Conservation (phyloP, 2,113 vertebrate genomes). For the Odontophorus gujanensis region DNA sequence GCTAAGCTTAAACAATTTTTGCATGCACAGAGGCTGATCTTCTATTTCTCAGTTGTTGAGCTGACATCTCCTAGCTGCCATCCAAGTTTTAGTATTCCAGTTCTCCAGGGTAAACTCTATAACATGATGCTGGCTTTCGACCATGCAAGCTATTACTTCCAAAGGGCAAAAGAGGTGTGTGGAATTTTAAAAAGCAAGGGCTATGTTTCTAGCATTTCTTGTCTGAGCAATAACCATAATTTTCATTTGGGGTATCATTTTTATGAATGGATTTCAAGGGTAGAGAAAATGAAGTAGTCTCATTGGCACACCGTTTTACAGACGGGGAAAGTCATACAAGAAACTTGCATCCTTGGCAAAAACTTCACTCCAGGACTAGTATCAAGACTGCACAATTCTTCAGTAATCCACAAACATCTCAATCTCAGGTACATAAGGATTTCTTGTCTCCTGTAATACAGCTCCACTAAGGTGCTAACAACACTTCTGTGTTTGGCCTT, state of each 20-base stretch:
- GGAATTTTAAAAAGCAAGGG: neutral
- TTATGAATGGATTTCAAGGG: neutral
- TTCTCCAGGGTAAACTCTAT: neutral
- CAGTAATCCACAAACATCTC: neutral
- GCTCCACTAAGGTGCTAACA: neutral
- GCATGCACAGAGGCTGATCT: neutral
- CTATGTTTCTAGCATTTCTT: neutral
- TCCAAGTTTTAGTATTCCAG: neutral
- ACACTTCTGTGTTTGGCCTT: neutral
- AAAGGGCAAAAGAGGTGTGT: neutral
- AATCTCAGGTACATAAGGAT: neutral
- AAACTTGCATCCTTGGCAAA: neutral
- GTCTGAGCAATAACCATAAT: neutral
- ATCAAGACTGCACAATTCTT: neutral
- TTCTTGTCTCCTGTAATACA: neutral
- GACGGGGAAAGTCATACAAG: neutral
- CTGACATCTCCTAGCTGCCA: neutral
- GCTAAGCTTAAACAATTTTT: neutral
- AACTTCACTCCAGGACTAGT: neutral
- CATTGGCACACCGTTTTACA: neutral
- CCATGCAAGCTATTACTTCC: neutral
- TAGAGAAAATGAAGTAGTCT: neutral
- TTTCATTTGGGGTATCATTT: neutral
- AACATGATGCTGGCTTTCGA: neutral
- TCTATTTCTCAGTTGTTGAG: neutral